Conservation (phyloP, 2,113 vertebrate genomes). For the Hyaena hyaena region DNA sequence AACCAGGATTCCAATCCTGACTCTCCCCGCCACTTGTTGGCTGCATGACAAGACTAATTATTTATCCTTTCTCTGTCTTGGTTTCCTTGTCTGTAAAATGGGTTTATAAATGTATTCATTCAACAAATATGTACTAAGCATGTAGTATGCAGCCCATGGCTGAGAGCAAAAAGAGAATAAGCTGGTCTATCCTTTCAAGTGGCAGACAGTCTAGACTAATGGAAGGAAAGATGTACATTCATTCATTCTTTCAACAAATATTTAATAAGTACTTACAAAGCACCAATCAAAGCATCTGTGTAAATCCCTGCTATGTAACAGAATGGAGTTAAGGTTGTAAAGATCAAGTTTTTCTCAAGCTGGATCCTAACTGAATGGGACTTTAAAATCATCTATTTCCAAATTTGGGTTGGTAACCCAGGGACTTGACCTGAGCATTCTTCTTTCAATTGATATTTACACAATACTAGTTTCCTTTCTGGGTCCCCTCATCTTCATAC, state of each 20-base stretch:
- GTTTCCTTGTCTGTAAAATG: background rate
- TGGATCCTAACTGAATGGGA: background rate
- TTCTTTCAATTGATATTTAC: background rate
- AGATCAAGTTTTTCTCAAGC: background rate
- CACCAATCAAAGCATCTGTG: background rate
- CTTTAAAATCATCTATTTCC: background rate
- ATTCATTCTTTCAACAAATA: background rate
- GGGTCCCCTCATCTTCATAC: background rate
- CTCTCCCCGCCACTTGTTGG: background rate
- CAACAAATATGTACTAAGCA: background rate
- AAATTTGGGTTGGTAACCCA: background rate
- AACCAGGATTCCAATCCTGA: background rate
- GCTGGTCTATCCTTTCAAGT: background rate
- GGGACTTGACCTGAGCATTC: background rate
- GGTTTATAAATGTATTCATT: background rate
- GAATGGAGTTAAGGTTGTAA: background rate
- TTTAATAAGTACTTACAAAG: background rate
- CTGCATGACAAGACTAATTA: background rate
- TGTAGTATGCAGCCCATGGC: background rate
- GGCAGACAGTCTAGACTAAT: background rate
- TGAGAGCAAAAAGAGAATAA: background rate
- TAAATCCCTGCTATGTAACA: background rate
- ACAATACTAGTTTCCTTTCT: background rate
- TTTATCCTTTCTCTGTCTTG: background rate
- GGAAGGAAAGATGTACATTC: background rate